Base-by-base conservation (phyloP, 2,113 vertebrate genomes). In the Cyprinodon variegatus region DNA sequence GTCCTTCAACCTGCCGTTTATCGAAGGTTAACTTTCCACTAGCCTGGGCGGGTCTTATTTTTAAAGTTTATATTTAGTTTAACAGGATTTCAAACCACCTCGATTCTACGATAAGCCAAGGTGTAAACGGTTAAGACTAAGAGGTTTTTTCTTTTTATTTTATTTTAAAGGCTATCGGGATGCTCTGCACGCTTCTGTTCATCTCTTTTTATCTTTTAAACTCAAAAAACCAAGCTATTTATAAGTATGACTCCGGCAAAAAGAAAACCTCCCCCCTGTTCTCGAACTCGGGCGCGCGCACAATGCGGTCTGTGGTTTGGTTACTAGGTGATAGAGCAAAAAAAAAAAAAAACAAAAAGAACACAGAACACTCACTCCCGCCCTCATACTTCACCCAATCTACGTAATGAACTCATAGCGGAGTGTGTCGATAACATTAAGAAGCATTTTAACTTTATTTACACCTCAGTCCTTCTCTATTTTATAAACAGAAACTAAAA, bases 261-360 rank as follows among this genome's bases (percentile, higher is more conserved):
- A 74, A 71, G 60, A 60, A 13, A 69, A 0, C 39, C 41, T 17
- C 41, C 70, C 29, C 43, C 61, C 61, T 29, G 67, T 20, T 46
- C 68, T 61, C 68, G n/a, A 60, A 61, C 74, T 66, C 50, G 81
- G 36, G 61, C 74, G 29, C 67, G 65, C 20, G 74, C 69, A 75
- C 62, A 70, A 72, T 79, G 87, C 86, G 90, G 89, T 91, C 85
- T 91, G 90, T 89, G 90, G 90, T 91, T 88, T 88, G 67, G 86
- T 88, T 87, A 84, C 85, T 83, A 76, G 62, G 86, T 70, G 78
- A 84, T 72, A 8, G 82, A 78, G 82, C 72, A 78, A 81, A 86
- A 83, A 29, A 29, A 29, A 29, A 29, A 29, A 29, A 29, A 29
- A 29, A 29, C 29, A 29, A 29, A 29, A 29, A 29, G 29, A 57